A percentile compares a stretch with the other conserved stretches of the same genome.
phyloP scores from a whole-genome alignment of 2,888 invertebrate species.

The Epicampocera succincta region DNA sequence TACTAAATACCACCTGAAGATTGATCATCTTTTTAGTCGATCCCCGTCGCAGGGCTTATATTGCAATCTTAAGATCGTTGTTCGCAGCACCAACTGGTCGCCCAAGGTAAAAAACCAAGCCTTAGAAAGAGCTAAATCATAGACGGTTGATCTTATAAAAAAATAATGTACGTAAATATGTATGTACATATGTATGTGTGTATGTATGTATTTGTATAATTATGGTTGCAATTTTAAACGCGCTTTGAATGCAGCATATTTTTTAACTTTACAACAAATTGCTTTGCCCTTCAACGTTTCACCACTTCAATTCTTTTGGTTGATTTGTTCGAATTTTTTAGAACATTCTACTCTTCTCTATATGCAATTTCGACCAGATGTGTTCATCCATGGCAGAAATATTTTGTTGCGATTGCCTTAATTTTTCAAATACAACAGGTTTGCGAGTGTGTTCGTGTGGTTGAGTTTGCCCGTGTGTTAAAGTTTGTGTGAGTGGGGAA shows the following conservation, averaged over 20 bases:
- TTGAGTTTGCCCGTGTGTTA: slow-evolving; percentile 16
- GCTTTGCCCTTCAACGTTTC: slow-evolving; percentile 25
- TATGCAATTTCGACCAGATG: slow-evolving; percentile 59
- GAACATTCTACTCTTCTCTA: slow-evolving; percentile 42
- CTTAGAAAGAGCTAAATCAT: no score
- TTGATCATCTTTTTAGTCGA: no score
- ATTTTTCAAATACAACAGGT: slow-evolving; percentile 24
- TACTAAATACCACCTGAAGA: no score
- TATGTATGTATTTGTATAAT: not conserved
- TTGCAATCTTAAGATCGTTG: no score
- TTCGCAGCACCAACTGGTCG: no score
- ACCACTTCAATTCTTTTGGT: slow-evolving; percentile 9
- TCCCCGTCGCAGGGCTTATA: no score
- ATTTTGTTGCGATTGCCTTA: slow-evolving; percentile 38
- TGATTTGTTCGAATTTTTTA: slow-evolving; percentile 35
- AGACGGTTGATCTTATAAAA: no score
- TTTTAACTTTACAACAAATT: slow-evolving; percentile 3
- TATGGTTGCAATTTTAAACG: not conserved
- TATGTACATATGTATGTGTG: no score
- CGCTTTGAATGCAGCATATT: slow-evolving; percentile 6
- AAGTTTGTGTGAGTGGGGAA: slow-evolving; percentile 12
- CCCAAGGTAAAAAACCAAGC: no score
- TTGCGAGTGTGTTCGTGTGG: slow-evolving; percentile 16
- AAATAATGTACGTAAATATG: no score
- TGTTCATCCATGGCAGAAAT: slow-evolving; percentile 57